These are phyloP conservation scores for Stigmatopora argus DNA, from an alignment of 2,113 vertebrate species.

Conservation along the genomic window DNA sequence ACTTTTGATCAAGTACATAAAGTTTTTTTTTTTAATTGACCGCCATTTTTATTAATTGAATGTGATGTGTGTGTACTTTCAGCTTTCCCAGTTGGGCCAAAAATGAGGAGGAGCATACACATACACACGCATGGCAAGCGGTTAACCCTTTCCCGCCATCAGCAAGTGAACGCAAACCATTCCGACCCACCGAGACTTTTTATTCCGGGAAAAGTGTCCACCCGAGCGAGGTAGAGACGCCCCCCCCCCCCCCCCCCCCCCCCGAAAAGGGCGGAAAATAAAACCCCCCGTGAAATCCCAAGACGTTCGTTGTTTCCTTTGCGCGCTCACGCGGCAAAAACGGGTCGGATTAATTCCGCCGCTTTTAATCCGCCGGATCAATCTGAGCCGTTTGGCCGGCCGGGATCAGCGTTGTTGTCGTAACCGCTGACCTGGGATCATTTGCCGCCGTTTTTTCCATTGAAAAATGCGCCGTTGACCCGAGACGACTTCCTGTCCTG, in stretches of 20 bases:
- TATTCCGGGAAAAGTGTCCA: not conserved
- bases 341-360: not conserved
- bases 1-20: no score
- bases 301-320: not conserved
- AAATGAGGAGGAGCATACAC: constrained; percentile 64
- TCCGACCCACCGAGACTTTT: constrained; percentile 36
- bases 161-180: not conserved
- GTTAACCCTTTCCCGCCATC: constrained; percentile 1
- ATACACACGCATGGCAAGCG: not conserved
- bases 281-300: not conserved
- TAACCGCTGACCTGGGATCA: no score
- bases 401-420: no score
- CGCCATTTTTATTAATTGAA: not conserved
- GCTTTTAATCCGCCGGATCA: not conserved
- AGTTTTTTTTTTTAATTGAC: no score
- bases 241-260: no score
- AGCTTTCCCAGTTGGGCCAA: constrained; percentile 91
- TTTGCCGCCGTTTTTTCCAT: no score
- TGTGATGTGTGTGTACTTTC: constrained; percentile 26
- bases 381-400: no score
- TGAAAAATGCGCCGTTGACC: no score
- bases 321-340: not conserved
- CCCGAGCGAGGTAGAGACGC: no score
- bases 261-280: not conserved
- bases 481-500: no score